Conservation (phyloP, 2,113 vertebrate genomes). For the Epinephelus lanceolatus region DNA sequence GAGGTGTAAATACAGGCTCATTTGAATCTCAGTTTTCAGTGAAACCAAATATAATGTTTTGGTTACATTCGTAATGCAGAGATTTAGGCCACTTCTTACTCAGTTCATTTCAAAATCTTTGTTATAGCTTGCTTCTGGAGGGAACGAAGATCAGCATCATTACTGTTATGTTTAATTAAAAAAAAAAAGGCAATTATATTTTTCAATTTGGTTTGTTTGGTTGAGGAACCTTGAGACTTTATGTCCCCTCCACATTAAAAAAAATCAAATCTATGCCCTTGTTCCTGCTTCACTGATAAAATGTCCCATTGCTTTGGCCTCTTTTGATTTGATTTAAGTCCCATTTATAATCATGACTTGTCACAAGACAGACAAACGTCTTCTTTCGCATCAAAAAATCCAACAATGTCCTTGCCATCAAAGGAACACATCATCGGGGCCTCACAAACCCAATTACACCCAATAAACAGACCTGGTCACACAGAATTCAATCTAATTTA, state of each 20-base stretch:
- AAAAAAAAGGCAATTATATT: neutral
- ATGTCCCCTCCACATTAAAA: neutral
- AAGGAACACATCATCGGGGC: slow-evolving; percentile 29
- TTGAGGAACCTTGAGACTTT: neutral
- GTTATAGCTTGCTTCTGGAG: neutral
- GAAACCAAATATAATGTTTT: neutral
- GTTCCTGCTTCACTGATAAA: neutral
- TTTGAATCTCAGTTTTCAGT: neutral
- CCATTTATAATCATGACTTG: neutral
- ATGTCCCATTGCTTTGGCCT: neutral
- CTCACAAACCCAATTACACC: slow-evolving; percentile 64
- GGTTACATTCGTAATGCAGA: neutral
- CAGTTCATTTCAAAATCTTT: neutral
- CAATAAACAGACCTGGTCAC: slow-evolving; percentile 61
- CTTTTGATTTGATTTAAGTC: neutral
- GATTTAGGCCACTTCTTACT: neutral
- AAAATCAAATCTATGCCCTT: neutral
- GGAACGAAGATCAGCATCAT: neutral
- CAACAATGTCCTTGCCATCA: slow-evolving; percentile 16
- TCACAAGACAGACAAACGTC: neutral
- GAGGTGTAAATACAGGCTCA: neutral
- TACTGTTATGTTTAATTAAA: neutral
- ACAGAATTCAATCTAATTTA: slow-evolving; percentile 68
- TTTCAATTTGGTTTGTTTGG: neutral
- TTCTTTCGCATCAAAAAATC: neutral